Conservation (phyloP, 2,113 vertebrate genomes). For the Caranx melampygus region DNA sequence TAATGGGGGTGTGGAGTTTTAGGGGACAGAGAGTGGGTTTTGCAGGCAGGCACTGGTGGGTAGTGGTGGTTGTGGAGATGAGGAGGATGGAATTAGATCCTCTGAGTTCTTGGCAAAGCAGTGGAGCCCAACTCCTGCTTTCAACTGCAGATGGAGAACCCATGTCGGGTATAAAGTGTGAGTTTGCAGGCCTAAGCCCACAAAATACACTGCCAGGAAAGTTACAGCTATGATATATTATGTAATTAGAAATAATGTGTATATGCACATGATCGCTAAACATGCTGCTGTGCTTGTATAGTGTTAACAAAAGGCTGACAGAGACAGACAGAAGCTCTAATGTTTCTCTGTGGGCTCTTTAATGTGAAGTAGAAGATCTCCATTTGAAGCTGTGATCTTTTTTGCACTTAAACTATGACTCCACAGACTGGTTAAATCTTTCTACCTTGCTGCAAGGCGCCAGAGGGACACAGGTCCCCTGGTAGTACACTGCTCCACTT, state of each 20-base stretch:
- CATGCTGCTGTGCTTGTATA: background rate
- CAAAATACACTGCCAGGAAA: conserved; percentile 82
- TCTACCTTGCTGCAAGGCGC: conserved; percentile 64
- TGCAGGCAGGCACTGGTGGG: conserved; percentile 71
- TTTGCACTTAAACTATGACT: conserved; percentile 62
- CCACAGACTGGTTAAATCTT: conserved; percentile 72
- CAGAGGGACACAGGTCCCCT: conserved; percentile 71
- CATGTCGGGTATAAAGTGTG: conserved; percentile 65
- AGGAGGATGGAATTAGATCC: conserved; percentile 86
- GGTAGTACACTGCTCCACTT: conserved; percentile 72
- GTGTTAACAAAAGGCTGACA: conserved; percentile 39
- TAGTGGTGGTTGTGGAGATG: conserved; percentile 71
- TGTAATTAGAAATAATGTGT: conserved; percentile 82
- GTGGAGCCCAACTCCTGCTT: conserved; percentile 77
- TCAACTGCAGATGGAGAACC: conserved; percentile 86
- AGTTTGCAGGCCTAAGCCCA: conserved; percentile 65
- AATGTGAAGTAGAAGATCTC: conserved; percentile 46
- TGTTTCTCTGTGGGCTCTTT: conserved; percentile 47
- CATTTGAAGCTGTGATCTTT: conserved; percentile 57
- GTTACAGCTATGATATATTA: conserved; percentile 81
- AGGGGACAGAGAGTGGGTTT: conserved; percentile 76
- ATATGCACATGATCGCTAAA: conserved; percentile 51
- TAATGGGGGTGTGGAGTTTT: conserved; percentile 81
- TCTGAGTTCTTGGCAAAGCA: conserved; percentile 83
- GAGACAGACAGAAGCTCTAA: conserved; percentile 47